Conservation (phyloP, 2,113 vertebrate genomes). For the Craseonycteris thonglongyai region DNA sequence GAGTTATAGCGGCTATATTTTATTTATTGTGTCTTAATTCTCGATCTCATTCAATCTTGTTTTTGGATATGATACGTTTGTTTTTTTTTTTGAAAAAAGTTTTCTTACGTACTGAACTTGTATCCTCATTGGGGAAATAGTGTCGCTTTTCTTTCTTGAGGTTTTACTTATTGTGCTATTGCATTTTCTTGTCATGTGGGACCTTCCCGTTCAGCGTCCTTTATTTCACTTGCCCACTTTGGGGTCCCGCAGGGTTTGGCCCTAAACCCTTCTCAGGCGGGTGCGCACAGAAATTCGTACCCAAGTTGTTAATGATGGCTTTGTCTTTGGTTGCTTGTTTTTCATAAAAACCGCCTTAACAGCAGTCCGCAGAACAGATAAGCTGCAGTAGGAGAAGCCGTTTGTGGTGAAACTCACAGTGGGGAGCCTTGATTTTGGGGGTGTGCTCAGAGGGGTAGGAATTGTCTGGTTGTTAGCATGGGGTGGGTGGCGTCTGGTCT, state of each 20-base stretch:
- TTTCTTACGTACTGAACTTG: not conserved
- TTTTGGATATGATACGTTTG: not conserved
- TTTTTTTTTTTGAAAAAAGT: not conserved
- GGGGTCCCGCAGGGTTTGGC: not conserved
- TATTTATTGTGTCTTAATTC: not conserved
- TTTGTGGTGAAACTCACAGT: not conserved
- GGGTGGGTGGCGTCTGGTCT: not conserved
- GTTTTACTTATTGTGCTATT: not conserved
- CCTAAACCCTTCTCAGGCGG: not conserved
- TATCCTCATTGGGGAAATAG: not conserved
- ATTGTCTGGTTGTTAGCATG: not conserved
- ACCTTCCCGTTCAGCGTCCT: not conserved
- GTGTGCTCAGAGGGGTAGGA: not conserved
- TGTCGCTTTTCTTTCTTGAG: conserved; percentile 14
- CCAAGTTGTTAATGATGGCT: not conserved
- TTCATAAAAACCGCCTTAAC: not conserved
- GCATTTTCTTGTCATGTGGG: not conserved
- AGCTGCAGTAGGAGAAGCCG: not conserved
- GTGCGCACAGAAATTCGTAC: not conserved
- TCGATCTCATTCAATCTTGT: not conserved
- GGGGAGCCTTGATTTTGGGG: not conserved
- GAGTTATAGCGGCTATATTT: not conserved
- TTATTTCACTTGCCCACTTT: not conserved
- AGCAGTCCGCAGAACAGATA: not conserved
- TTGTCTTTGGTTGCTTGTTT: not conserved